phyloP scores from a whole-genome alignment of 2,888 invertebrate genomes.

The Andricus quercusramuli region DNA sequence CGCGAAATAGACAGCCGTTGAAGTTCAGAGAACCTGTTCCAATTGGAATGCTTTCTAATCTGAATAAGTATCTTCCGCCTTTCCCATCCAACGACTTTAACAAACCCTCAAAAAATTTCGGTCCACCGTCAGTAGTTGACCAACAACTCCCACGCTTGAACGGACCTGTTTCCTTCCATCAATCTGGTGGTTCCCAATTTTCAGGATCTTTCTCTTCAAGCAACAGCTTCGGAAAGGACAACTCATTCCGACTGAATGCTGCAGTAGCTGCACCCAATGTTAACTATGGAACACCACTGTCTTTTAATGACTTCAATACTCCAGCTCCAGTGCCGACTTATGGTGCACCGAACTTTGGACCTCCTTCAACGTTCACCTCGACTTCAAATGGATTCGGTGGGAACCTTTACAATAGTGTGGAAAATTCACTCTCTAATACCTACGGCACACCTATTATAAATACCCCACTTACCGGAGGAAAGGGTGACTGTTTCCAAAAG shows the following conservation, averaged over 20 bases:
- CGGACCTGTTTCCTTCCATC: slow-evolving; percentile 65
- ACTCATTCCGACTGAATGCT: slow-evolving; percentile 54
- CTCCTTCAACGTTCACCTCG: slow-evolving; percentile 64
- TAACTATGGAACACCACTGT: slow-evolving; percentile 74
- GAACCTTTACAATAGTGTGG: slow-evolving; percentile 68
- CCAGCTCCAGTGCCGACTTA: slow-evolving; percentile 74
- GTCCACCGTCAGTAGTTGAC: slow-evolving; percentile 61
- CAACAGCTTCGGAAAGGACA: slow-evolving; percentile 51
- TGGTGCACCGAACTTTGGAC: slow-evolving; percentile 75
- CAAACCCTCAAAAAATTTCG: slow-evolving; percentile 67
- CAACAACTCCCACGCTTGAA: slow-evolving; percentile 67
- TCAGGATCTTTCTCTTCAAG: slow-evolving; percentile 49
- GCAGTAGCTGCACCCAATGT: slow-evolving; percentile 72
- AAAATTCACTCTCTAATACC: slow-evolving; percentile 61
- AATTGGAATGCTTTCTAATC: slow-evolving; percentile 82
- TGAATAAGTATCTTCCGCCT: slow-evolving; percentile 80
- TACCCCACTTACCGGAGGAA: slow-evolving; percentile 38
- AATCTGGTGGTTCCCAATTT: slow-evolving; percentile 46
- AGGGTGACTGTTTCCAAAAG: slow-evolving; percentile 59
- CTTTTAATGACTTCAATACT: slow-evolving; percentile 73
- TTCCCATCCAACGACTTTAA: slow-evolving; percentile 44
- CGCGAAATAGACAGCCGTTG: slow-evolving; percentile 80
- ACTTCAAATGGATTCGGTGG: slow-evolving; percentile 63
- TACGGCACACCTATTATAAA: slow-evolving; percentile 67
- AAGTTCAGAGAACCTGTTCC: slow-evolving; percentile 88